A percentile compares a stretch with the other conserved stretches of the same genome.
Conservation (phyloP, 2,797 vertebrate species). For the Eulemur mongoz region DNA sequence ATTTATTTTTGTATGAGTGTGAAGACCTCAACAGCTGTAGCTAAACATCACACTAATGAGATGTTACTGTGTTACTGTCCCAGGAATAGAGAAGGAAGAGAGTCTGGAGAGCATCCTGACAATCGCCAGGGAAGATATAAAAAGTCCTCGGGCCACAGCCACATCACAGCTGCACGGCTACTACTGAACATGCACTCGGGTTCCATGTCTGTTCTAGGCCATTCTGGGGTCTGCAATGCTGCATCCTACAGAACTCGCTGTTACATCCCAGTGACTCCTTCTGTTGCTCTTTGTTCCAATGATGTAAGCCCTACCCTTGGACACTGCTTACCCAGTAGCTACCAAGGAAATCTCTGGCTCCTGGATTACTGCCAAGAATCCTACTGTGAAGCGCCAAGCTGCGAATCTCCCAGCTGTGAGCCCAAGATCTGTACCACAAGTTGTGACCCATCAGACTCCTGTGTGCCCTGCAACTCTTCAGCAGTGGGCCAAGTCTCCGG, state of each 20-base stretch:
- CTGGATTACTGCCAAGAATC: constrained; percentile 39
- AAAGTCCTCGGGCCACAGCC: not conserved
- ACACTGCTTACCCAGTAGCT: constrained; percentile 62
- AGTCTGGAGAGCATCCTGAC: not conserved
- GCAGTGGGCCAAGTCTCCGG: not conserved
- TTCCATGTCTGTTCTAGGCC: constrained; percentile 42
- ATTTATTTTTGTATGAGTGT: not conserved
- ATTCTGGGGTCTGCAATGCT: not conserved
- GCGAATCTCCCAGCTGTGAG: not conserved
- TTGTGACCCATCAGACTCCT: not conserved
- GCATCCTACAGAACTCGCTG: not conserved
- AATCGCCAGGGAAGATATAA: constrained; percentile 49
- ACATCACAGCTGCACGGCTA: rapidly evolving
- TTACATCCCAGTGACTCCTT: constrained; percentile 17
- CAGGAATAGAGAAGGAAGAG: constrained; percentile 29
- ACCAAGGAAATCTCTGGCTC: constrained; percentile 72
- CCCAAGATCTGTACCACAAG: not conserved
- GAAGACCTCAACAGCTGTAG: not conserved
- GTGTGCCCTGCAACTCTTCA: not conserved
- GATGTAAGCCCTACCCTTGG: constrained; percentile 19
- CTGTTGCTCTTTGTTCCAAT: not conserved
- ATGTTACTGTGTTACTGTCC: not conserved
- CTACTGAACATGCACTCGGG: not conserved
- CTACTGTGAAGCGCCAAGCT: not conserved
- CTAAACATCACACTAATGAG: constrained; percentile 48